Percentiles rank a stretch among this genome's conserved stretches.
These are phyloP conservation scores for Thalpophila matura DNA, from an alignment of 2,888 invertebrate genomes.

Conservation along the genomic window DNA sequence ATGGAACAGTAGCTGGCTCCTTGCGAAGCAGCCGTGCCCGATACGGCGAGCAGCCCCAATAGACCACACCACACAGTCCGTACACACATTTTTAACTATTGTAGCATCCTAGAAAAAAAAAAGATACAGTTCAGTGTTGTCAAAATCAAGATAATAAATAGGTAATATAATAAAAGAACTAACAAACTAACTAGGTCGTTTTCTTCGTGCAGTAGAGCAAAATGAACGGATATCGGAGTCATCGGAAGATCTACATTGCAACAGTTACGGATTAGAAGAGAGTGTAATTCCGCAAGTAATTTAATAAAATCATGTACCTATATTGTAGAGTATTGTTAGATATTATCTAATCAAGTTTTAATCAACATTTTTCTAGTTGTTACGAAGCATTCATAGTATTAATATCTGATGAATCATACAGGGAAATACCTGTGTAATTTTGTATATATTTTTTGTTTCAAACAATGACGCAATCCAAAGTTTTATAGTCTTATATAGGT, in stretches of 20 bases:
- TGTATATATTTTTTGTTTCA: constrained; percentile 29
- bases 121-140: background rate
- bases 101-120: constrained; percentile 70
- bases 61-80: constrained; percentile 59
- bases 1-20: constrained; percentile 90
- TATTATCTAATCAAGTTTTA: constrained; percentile 36
- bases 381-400: constrained; percentile 15
- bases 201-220: background rate
- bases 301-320: constrained; percentile 15
- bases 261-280: background rate
- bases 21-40: constrained; percentile 68
- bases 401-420: constrained; percentile 39
- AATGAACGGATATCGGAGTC: background rate
- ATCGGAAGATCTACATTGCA: background rate
- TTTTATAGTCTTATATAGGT: background rate
- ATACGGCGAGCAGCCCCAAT: constrained; percentile 72
- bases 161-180: background rate
- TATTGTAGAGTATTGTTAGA: constrained; percentile 21
- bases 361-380: constrained; percentile 30
- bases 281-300: background rate
- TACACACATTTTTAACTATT: constrained; percentile 74
- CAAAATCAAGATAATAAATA: too few relatives aligned
- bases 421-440: constrained; percentile 36
- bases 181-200: background rate
- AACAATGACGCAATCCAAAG: constrained; percentile 23